Evolutionary conservation across 2,888 invertebrate species (phyloP), one percentile per base, ranked within the genome.

Genomic region (Heliothis peltigera): DNA sequence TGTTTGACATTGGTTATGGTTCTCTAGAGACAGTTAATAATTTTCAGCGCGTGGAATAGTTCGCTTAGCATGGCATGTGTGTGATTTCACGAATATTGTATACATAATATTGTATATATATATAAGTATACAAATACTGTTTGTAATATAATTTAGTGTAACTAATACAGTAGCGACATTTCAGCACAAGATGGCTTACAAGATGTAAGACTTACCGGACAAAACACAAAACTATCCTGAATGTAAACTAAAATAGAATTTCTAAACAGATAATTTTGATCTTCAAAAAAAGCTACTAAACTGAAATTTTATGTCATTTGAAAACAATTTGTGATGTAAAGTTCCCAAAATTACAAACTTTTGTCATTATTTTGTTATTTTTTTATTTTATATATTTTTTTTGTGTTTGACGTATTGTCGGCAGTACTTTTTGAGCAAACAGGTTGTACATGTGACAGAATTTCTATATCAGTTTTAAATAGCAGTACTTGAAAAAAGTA

Each of bases 231-330:
- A 48, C 35, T 22, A 32, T 52, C 2, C 21, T 19, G 4, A 8
- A 56, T 49, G 15, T 35, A 58, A 35, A 39, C 39, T 28, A 43
- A 22, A 25, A 35, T 60, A 28, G 6, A 6, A 17, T 43, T 35
- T 46, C 39, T 51, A 17, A 18, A 44, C 61, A 55, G 57, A 79
- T 64, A 79, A 79, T 79, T 79, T 79, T 18, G 48, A 43, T 51
- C 35, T 32, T 25, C 25, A 44, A 57, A 21, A 49, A 28, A 7
- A n/a, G 46, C 25, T 32, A 10, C 18, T 19, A 47, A 56, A 79
- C 77, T 65, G 56, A 72, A 76, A 77, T 77, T 79, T 77, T 25
- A 55, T 52, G 46, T 42, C 65, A 58, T 61, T 48, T 35, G 42
- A 15, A 15, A 46, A 46, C 19, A n/a, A 19, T 66, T 22, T 52